Percentiles rank a stretch among this genome's conserved stretches.
These are phyloP conservation scores for Synanthedon formicaeformis DNA, from an alignment of 2,888 invertebrate genomes.

Conservation along the genomic window DNA sequence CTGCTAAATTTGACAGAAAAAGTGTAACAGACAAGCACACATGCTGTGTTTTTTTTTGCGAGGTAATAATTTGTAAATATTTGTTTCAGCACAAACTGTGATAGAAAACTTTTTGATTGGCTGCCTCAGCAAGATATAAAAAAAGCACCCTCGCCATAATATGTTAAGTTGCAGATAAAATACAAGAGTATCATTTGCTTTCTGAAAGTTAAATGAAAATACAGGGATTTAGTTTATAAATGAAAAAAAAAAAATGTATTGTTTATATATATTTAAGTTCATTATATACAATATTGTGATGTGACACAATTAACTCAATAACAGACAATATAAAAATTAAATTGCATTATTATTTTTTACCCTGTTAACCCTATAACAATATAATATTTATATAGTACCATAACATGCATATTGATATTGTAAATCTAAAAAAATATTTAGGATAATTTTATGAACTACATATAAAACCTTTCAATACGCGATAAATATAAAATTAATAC, in stretches of 20 bases:
- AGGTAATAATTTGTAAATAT: conserved; percentile 1
- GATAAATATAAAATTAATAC: no score
- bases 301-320: conserved; percentile 45
- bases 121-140: conserved; percentile 65
- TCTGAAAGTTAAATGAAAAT: conserved; percentile 58
- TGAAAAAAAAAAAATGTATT: conserved; percentile 48
- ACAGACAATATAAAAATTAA: conserved; percentile 54
- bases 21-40: no score
- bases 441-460: no score
- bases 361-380: no score
- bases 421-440: no score
- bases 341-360: conserved; percentile 13
- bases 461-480: no score
- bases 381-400: no score
- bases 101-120: conserved; percentile 80
- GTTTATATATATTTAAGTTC: conserved; percentile 59
- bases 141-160: conserved; percentile 29
- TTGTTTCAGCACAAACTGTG: conserved; percentile 78
- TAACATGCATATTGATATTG: no score
- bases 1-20: no score
- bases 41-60: no score
- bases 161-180: conserved; percentile 35
- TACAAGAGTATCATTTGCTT: conserved; percentile 56
- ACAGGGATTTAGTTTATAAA: conserved; percentile 69
- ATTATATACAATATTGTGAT: conserved; percentile 48